phyloP scores from a whole-genome alignment of 1,140 invertebrate species.

The Contarinia nasturtii region DNA sequence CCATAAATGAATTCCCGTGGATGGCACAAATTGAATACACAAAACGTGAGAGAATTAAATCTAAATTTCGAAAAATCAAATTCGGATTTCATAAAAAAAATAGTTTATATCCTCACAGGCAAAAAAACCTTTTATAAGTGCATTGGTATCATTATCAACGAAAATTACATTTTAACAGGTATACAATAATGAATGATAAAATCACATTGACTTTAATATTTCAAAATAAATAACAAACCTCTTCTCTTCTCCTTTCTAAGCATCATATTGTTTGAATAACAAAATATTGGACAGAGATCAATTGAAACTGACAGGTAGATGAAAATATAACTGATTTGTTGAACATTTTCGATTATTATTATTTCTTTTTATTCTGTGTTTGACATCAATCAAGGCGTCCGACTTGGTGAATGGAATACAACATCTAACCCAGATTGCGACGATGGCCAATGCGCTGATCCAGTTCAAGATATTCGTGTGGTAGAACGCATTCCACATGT shows the following conservation, averaged over 20 bases:
- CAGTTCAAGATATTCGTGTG: slow-evolving; percentile 30
- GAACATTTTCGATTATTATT: no score
- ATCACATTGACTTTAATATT: no score
- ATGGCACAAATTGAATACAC: slow-evolving; percentile 36
- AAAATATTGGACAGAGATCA: not conserved
- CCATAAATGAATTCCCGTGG: slow-evolving; percentile 41
- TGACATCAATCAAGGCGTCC: slow-evolving; percentile 24
- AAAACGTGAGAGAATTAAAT: slow-evolving; percentile 1
- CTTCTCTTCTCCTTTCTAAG: no score
- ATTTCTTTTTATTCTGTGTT: not conserved
- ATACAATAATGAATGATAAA: no score
- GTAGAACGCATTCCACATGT: slow-evolving; percentile 38
- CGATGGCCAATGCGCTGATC: slow-evolving; percentile 23
- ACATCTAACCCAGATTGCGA: slow-evolving; percentile 32
- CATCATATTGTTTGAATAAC: no score
- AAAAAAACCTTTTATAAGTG: slow-evolving; percentile 30
- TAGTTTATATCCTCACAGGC: not conserved
- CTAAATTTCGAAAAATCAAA: not conserved
- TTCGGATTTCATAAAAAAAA: not conserved
- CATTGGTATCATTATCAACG: slow-evolving; percentile 46
- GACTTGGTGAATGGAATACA: slow-evolving; percentile 42
- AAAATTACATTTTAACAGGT: slow-evolving; percentile 32
- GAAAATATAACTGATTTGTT: no score
- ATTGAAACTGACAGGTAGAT: not conserved
- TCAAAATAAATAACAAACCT: no score